Base-by-base conservation (phyloP, 2,888 invertebrate species). In the Patella ulyssiponensis region DNA sequence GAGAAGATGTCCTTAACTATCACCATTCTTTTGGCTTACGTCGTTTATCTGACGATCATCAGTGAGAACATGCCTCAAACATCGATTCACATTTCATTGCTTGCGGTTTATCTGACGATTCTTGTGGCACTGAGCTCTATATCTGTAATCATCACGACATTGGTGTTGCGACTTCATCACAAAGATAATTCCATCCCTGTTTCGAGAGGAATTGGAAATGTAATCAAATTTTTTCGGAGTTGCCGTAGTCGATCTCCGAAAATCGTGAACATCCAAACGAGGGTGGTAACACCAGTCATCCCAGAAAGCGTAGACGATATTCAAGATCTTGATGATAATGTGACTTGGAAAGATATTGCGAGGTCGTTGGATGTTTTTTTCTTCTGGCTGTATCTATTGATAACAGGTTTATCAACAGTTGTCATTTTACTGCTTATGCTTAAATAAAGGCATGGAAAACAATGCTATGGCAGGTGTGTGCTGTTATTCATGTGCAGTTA, bases 31-130 rank as follows among this genome's bases (percentile, higher is more conserved):
- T 69, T 82, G 69, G 80, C 80, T 5, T 78, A 76, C 27, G 75
- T 80, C 14, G 80, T 80, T 23, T 82, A 77, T 71, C 72, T 82
- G 12, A 82, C 82, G 27, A 69, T 82, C 5, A 74, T 82, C 14
- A 77, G 77, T 17, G 82, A 80, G 54, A 69, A 54, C 20, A 71
- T 82, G 73, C 82, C 82, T 7, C 72, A 73, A n/a, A 80, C 80
- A 0, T 82, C 82, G 0, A 53, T 77, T n/a, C 80, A 80, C 52
- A 74, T 82, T 23, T 77, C 82, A 3, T 54, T 79, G 2, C 69
- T 82, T 69, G 73, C 78, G 2, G 54, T 79, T 4, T 73, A 79
- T 27, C 52, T 82, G 54, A 72, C 79, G 17, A 11, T 74, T 27
- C 72, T 77, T 4, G 69, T 82, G 15, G 51, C 73, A 9, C 14